Evolutionary conservation across 2,888 invertebrate genomes (phyloP).

Genomic region (Venusia cambrica): DNA sequence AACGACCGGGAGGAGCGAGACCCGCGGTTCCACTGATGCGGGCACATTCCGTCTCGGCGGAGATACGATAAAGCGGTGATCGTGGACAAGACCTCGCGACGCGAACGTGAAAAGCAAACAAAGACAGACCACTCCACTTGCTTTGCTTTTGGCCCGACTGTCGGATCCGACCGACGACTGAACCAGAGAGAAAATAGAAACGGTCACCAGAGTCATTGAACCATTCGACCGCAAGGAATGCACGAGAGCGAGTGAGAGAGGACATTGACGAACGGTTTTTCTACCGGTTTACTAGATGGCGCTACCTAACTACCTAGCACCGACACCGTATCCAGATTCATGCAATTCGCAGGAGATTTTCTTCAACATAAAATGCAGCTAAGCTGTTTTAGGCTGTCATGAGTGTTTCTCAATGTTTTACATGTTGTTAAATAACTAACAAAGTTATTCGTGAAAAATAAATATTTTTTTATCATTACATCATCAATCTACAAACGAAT

Average conservation of each 20-base stretch:
- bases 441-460: too few species aligned
- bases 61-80: conserved; percentile 63
- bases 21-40: conserved; percentile 76
- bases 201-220: conserved; percentile 80
- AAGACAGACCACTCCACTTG: too few species aligned
- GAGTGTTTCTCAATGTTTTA: too few species aligned
- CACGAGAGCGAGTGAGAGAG: conserved; percentile 69
- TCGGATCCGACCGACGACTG: conserved; percentile 66
- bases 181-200: conserved; percentile 81
- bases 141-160: conserved; percentile 62
- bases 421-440: too few species aligned
- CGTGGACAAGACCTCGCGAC: conserved; percentile 70
- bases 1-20: conserved; percentile 73
- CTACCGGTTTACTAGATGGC: conserved; percentile 52
- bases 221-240: conserved; percentile 62
- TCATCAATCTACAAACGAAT: too few species aligned
- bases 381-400: too few species aligned
- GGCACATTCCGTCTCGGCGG: conserved; percentile 77
- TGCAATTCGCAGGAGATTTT: too few species aligned
- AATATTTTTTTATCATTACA: too few species aligned
- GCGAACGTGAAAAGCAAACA: conserved; percentile 80
- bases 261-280: conserved; percentile 15
- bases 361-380: too few species aligned
- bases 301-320: too few species aligned
- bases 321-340: too few species aligned